phyloP scores from a whole-genome alignment of 2,113 vertebrate genomes.

The Calyptommatus sinebrachiatus region DNA sequence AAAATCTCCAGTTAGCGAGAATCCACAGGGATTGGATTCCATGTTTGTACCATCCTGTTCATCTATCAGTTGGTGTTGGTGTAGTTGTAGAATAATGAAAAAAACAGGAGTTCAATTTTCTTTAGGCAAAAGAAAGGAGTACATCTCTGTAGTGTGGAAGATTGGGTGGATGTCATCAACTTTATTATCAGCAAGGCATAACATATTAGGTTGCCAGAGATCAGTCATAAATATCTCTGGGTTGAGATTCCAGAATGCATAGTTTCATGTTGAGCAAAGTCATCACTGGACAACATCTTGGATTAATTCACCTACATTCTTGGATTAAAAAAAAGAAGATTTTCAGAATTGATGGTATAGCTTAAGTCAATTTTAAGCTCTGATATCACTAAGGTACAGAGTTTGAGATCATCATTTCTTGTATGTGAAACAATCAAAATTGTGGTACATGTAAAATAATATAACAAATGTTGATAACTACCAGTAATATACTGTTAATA shows the following conservation, averaged over 20 bases:
- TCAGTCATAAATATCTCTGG: neutral
- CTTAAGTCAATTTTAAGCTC: neutral
- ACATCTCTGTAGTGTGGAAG: neutral
- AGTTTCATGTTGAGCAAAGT: neutral
- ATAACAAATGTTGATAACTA: neutral
- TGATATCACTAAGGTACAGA: neutral
- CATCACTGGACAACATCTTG: neutral
- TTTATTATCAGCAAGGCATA: neutral
- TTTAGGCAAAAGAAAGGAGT: conserved; percentile 1
- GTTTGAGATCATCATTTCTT: neutral
- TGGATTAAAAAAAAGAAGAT: neutral
- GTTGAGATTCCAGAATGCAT: neutral
- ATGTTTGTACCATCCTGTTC: neutral
- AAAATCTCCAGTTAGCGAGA: too few species aligned
- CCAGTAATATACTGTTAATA: neutral
- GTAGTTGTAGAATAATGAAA: neutral
- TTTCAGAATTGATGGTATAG: conserved; percentile 1
- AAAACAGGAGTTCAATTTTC: conserved; percentile 3
- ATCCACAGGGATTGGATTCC: too few species aligned
- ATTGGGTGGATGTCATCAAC: neutral
- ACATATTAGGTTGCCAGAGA: neutral
- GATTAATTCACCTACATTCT: neutral
- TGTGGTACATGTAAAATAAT: neutral
- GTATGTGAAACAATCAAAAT: neutral
- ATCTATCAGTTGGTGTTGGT: neutral